Percentiles rank a stretch among this genome's conserved stretches.
These are phyloP conservation scores for Aphaenogaster ashmeadi DNA, from an alignment of 1,140 invertebrate genomes.

Conservation along the genomic window DNA sequence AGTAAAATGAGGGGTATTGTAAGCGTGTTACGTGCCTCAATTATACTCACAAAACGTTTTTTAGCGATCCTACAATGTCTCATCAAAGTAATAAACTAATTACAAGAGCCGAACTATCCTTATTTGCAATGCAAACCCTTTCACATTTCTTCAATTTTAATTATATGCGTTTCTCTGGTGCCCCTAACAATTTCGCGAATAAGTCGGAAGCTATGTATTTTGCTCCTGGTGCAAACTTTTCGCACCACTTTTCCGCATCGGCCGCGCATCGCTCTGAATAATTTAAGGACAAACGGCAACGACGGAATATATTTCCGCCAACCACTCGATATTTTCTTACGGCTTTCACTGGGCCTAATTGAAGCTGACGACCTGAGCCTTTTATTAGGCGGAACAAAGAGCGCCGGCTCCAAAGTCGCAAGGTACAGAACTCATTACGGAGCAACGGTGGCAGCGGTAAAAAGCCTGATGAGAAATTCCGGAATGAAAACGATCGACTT, in stretches of 20 bases:
- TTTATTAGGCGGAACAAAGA: slow-evolving; percentile 70
- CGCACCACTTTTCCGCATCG: neutral
- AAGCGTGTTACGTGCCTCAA: neutral
- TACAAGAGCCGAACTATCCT: neutral
- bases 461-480: slow-evolving; percentile 72
- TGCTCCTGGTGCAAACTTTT: neutral
- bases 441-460: slow-evolving; percentile 22
- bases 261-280: slow-evolving; percentile 37
- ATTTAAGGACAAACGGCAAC: slow-evolving; percentile 26
- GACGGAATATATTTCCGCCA: slow-evolving; percentile 9
- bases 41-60: neutral
- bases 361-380: slow-evolving; percentile 60
- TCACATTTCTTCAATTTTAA: slow-evolving; percentile 38
- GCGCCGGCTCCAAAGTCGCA: slow-evolving; percentile 56
- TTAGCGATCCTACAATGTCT: neutral
- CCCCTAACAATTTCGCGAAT: slow-evolving; percentile 11
- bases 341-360: slow-evolving; percentile 66
- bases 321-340: slow-evolving; percentile 52
- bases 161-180: neutral
- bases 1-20: slow-evolving; percentile 9
- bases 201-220: neutral
- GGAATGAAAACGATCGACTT: slow-evolving; percentile 70
- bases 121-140: neutral
- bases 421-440: slow-evolving; percentile 68
- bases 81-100: slow-evolving; percentile 13